Percentiles rank a stretch among this genome's conserved stretches.
Conservation (phyloP, 2,797 vertebrate species). For the Gastrophryne carolinensis region DNA sequence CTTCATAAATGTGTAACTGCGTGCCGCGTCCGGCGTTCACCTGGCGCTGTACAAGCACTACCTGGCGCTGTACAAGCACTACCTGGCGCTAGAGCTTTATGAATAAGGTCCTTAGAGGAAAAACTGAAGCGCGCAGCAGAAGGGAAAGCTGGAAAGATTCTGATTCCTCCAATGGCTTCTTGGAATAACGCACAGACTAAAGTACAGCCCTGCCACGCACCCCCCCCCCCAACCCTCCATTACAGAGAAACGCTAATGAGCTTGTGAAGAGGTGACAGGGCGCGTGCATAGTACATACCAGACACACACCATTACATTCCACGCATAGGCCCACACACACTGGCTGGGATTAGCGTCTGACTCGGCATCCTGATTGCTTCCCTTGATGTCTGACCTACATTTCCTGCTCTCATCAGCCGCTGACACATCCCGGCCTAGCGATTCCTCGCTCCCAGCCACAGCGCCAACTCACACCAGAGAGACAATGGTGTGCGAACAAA, state of each 20-base stretch:
- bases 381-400: slow-evolving; percentile 46
- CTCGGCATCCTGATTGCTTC: slow-evolving; percentile 15
- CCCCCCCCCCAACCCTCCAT: neutral
- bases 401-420: slow-evolving; percentile 18
- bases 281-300: slow-evolving; percentile 4
- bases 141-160: neutral
- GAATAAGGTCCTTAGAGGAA: no score
- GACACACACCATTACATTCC: slow-evolving; percentile 19
- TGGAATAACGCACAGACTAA: slow-evolving; percentile 1
- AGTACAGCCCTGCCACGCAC: slow-evolving; percentile 1
- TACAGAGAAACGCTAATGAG: neutral
- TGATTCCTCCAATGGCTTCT: slow-evolving; percentile 2
- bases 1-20: no score
- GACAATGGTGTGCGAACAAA: neutral
- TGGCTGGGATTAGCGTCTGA: slow-evolving; percentile 14
- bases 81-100: no score
- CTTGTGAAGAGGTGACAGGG: neutral
- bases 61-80: no score
- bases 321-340: slow-evolving; percentile 14
- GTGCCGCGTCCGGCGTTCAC: no score
- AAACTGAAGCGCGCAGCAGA: slow-evolving; percentile 11
- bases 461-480: neutral
- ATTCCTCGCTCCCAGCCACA: neutral
- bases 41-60: no score
- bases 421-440: neutral